Evolutionary conservation across 2,888 invertebrate species (phyloP).

Genomic region (Stramonita haemastoma): DNA sequence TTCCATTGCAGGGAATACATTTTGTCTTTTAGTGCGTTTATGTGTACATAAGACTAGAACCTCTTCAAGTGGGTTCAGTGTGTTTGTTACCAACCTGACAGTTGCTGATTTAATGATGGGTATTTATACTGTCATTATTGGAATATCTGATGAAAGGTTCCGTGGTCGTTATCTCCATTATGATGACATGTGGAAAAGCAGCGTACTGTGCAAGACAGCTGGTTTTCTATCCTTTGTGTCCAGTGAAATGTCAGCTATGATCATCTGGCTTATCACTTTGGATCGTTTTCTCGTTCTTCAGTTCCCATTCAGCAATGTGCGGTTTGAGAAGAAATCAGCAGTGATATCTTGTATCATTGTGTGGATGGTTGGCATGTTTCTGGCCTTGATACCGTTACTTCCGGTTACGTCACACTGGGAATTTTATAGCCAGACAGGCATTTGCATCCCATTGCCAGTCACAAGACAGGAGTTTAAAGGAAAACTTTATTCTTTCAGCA

Average conservation of each 20-base stretch:
- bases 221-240: slow-evolving; percentile 10
- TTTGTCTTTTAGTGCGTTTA: neutral
- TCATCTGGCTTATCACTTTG: slow-evolving; percentile 5
- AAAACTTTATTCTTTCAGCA: neutral
- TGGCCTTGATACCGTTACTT: neutral
- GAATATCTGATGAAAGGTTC: neutral
- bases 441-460: slow-evolving; percentile 9
- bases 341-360: neutral
- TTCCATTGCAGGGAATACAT: neutral
- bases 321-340: neutral
- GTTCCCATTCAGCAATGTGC: slow-evolving; percentile 5
- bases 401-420: slow-evolving; percentile 18
- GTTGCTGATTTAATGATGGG: slow-evolving; percentile 9
- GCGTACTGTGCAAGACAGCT: neutral
- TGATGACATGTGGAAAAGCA: slow-evolving; percentile 13
- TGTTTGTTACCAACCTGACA: neutral
- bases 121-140: neutral
- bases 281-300: slow-evolving; percentile 5
- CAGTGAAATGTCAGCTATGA: neutral
- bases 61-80: slow-evolving; percentile 20
- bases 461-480: slow-evolving; percentile 18
- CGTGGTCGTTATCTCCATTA: neutral
- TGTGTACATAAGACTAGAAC: neutral
- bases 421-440: slow-evolving; percentile 19
- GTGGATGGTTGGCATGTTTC: neutral